These are phyloP conservation scores for Cydia pomonella DNA, from an alignment of 1,140 invertebrate genomes.

Conservation along the genomic window DNA sequence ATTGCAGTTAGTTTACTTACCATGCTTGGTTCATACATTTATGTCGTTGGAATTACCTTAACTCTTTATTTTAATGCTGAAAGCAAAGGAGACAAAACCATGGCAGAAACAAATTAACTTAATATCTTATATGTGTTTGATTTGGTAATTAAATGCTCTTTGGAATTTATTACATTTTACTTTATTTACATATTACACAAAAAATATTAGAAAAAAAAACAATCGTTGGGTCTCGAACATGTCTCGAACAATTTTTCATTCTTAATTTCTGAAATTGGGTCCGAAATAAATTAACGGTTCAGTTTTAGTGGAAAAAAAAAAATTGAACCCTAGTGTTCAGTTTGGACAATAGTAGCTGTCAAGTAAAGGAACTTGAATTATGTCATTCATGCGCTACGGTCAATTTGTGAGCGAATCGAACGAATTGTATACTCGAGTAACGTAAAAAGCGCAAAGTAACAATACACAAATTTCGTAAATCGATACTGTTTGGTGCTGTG, in stretches of 20 bases:
- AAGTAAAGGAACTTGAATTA: conserved; percentile 10
- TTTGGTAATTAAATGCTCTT: background rate
- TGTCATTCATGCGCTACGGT: conserved; percentile 32
- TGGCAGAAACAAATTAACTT: background rate
- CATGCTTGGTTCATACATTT: conserved; percentile 13
- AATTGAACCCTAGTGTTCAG: background rate
- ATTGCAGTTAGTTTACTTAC: background rate
- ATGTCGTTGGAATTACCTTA: conserved; percentile 4
- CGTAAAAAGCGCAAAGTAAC: conserved; percentile 27
- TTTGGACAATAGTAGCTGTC: conserved; percentile 8
- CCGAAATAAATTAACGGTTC: background rate
- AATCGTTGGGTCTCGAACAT: background rate
- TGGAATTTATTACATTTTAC: background rate
- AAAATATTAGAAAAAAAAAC: background rate
- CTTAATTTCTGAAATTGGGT: background rate
- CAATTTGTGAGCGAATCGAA: conserved; percentile 28
- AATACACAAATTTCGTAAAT: conserved; percentile 2
- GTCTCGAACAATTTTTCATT: conserved; percentile 13
- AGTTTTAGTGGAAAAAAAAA: background rate
- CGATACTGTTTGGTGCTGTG: conserved; percentile 10
- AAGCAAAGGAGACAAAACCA: background rate
- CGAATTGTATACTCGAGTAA: conserved; percentile 20
- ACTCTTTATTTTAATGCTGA: background rate
- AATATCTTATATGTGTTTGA: background rate
- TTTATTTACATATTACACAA: background rate